phyloP scores from a whole-genome alignment of 2,797 vertebrate genomes.

The Acrossocheilus fasciatus region DNA sequence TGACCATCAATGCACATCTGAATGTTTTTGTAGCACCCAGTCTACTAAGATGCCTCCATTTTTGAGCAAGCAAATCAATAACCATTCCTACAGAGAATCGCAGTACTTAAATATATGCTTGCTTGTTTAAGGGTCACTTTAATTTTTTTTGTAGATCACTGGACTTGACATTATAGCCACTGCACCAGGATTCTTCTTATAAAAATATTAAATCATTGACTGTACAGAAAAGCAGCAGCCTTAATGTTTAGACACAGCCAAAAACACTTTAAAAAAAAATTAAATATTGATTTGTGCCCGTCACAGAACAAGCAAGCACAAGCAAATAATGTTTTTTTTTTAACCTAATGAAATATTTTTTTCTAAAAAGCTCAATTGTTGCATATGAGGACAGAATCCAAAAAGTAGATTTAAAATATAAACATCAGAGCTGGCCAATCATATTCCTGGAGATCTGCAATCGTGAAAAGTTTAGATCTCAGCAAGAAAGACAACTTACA shows the following conservation, averaged over 20 bases:
- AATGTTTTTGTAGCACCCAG: neutral
- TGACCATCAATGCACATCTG: neutral
- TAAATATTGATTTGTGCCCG: neutral
- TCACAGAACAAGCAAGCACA: neutral
- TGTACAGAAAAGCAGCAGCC: neutral
- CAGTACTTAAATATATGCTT: neutral
- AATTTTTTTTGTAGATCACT: neutral
- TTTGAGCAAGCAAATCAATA: neutral
- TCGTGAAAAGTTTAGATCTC: neutral
- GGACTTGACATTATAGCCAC: neutral
- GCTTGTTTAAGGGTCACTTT: neutral
- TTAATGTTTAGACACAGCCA: neutral
- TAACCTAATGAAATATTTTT: neutral
- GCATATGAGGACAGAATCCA: neutral
- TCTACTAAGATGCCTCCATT: neutral
- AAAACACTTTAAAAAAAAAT: too few species aligned
- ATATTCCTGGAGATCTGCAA: neutral
- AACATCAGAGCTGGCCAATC: neutral
- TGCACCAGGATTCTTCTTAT: neutral
- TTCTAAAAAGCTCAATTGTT: neutral
- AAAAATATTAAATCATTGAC: neutral
- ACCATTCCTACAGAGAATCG: neutral
- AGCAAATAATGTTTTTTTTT: neutral
- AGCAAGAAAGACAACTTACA: neutral
- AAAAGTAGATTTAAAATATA: neutral